These are phyloP conservation scores for Eupithecia subumbrata DNA, from an alignment of 2,888 invertebrate species.

Conservation along the genomic window DNA sequence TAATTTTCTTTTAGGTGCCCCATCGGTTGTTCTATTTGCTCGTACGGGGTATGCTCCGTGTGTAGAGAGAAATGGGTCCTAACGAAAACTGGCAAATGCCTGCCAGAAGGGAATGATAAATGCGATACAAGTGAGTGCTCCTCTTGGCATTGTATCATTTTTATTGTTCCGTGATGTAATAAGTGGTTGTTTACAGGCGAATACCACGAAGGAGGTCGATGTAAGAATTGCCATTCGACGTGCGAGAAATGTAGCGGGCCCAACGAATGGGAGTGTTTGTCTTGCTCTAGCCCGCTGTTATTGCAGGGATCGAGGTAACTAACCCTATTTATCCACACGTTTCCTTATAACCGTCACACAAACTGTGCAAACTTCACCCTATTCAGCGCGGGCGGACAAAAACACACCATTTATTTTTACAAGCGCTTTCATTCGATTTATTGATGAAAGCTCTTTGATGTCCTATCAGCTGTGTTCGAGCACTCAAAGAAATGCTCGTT, in stretches of 20 bases:
- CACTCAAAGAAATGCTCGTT: constrained; percentile 16
- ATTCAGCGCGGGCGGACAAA: constrained; percentile 18
- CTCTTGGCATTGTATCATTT: constrained; percentile 18
- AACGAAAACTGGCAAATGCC: constrained; percentile 89
- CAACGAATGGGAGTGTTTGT: constrained; percentile 90
- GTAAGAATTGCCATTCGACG: constrained; percentile 92
- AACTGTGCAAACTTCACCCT: constrained; percentile 24
- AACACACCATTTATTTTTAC: constrained; percentile 30
- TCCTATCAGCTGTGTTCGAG: constrained; percentile 6
- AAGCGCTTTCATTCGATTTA: constrained; percentile 32
- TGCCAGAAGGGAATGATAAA: constrained; percentile 88
- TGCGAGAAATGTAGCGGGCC: constrained; percentile 93
- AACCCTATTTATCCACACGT: constrained; percentile 58
- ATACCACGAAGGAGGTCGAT: constrained; percentile 89
- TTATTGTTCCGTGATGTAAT: constrained; percentile 45
- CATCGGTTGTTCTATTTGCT: constrained; percentile 90
- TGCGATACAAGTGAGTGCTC: constrained; percentile 88
- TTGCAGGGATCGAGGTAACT: constrained; percentile 86
- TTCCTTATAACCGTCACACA: constrained; percentile 37
- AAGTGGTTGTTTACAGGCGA: constrained; percentile 83
- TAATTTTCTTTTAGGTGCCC: constrained; percentile 85
- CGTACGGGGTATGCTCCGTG: constrained; percentile 87
- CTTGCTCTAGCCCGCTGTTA: constrained; percentile 89
- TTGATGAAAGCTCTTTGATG: constrained; percentile 16
- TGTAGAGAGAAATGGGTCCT: constrained; percentile 90